These are phyloP conservation scores for Xenops minutus DNA, from an alignment of 2,797 vertebrate species.

Conservation along the genomic window DNA sequence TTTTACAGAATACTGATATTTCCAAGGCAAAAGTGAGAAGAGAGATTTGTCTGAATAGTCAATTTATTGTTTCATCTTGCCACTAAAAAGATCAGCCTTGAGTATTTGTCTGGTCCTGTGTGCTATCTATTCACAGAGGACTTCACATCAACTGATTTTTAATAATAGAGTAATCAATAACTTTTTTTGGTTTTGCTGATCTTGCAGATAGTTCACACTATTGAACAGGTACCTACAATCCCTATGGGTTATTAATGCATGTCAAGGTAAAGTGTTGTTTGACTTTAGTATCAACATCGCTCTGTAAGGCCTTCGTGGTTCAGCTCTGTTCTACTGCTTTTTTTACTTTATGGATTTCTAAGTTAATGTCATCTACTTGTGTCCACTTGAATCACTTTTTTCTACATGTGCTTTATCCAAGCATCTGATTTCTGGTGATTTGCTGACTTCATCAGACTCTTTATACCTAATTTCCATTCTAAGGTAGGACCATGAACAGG, in stretches of 20 bases:
- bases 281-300: slow-evolving; percentile 8
- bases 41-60: slow-evolving; percentile 33
- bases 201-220: slow-evolving; percentile 1
- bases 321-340: neutral
- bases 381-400: neutral
- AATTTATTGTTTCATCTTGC: slow-evolving; percentile 35
- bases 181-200: slow-evolving; percentile 38
- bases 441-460: neutral
- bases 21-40: slow-evolving; percentile 22
- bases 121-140: slow-evolving; percentile 13
- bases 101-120: neutral
- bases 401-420: neutral
- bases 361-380: slow-evolving; percentile 4
- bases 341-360: slow-evolving; percentile 13
- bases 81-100: neutral
- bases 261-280: slow-evolving; percentile 21
- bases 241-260: neutral
- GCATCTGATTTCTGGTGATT: neutral
- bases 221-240: neutral
- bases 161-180: slow-evolving; percentile 38
- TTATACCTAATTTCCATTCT: neutral
- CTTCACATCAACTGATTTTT: slow-evolving; percentile 51
- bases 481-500: neutral
- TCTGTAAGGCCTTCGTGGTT: neutral
- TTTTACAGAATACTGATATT: slow-evolving; percentile 1